Evolutionary conservation across 2,113 vertebrate species (phyloP), one percentile per base, ranked within the genome.

Genomic region (Vombatus ursinus): DNA sequence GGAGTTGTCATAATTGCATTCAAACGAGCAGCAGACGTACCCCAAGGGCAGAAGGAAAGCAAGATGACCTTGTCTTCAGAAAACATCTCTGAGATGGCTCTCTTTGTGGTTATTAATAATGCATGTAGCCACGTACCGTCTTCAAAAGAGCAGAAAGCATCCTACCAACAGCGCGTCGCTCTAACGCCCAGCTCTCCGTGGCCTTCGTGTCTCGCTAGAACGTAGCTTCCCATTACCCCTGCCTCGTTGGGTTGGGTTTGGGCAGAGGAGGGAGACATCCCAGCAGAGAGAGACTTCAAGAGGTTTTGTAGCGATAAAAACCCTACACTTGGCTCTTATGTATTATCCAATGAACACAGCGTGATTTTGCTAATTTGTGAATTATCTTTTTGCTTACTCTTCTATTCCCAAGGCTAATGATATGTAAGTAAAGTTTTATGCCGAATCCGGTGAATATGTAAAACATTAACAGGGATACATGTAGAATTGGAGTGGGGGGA

Each of bases 401-500:
- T 84, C 77, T 53, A 1, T 92, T 90, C 93, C 31, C 53, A 44
- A 0, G 12, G 28, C 92, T 93, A 26, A 52, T 53, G 48, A 22
- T 84, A 7, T 52, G 91, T 77, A 53, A 54, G 49, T 52, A 93
- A 57, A 96, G 37, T 50, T 51, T 95, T 94, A 54, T 93, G 51
- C 68, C 25, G 89, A 8, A 14, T 31, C 77, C 53, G 19, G 49
- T 61, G 54, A 54, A 25, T 28, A 8, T 0, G 3, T 8, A 52
- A 68, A 51, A 44, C n/a, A 44, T 23, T 16, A 84, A 44, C 23
- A 8, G 68, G 19, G 68, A 44, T 44, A 23, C n/a, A 8, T 23
- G n/a, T 44, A 84, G 37, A 84, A 44, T 77, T 77, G 61, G 31
- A 68, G 31, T 37, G 0, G 3, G 4, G 31, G 61, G 37, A n/a